Conservation (phyloP, 2,888 invertebrate genomes). For the Altica lythri region DNA sequence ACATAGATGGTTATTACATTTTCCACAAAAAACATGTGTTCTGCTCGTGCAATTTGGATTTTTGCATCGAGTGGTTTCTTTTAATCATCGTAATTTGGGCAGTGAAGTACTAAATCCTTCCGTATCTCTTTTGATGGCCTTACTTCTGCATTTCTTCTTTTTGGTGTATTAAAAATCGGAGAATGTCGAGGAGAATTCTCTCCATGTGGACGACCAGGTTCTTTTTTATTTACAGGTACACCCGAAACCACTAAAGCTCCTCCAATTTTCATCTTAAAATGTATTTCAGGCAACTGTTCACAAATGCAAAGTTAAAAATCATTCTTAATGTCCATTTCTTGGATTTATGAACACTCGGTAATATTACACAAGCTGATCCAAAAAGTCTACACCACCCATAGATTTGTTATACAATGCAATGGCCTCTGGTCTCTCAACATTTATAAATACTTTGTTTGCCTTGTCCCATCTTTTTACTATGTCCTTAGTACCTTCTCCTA, state of each 20-base stretch:
- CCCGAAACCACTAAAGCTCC: neutral
- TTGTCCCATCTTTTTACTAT: constrained; percentile 7
- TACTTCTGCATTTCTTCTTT: neutral
- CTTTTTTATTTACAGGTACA: neutral
- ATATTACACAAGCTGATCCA: too few species aligned
- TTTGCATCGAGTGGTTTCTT: neutral
- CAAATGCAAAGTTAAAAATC: neutral
- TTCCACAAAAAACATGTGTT: too few species aligned
- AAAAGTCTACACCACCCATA: too few species aligned
- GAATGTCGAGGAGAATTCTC: too few species aligned
- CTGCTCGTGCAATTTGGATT: too few species aligned
- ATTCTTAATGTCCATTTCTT: too few species aligned
- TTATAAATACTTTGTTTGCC: neutral
- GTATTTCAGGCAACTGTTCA: neutral
- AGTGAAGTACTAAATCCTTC: too few species aligned
- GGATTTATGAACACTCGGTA: neutral
- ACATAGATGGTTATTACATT: too few species aligned
- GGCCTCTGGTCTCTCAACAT: neutral
- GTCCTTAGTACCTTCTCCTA: constrained; percentile 2
- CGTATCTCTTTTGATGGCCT: too few species aligned
- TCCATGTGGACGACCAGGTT: neutral
- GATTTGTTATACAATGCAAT: too few species aligned
- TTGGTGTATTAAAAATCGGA: neutral
- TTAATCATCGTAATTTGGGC: too few species aligned
- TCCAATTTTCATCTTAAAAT: neutral